Base-by-base conservation (phyloP, 2,113 vertebrate genomes). In the Microtus richardsoni region DNA sequence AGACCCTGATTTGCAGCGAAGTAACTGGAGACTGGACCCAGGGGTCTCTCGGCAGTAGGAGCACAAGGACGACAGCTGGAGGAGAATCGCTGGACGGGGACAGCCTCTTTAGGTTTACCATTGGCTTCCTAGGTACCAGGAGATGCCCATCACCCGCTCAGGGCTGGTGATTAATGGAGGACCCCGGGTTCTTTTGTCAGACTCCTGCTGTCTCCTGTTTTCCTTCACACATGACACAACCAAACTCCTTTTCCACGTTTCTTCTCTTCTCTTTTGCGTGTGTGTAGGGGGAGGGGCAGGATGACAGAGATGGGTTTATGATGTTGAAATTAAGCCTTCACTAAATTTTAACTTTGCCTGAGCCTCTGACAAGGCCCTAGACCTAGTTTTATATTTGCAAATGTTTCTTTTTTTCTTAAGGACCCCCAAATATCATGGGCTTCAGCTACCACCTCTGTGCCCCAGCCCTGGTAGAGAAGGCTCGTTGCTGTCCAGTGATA, bases 401-500 rank as follows among this genome's bases (percentile, higher is more conserved):
- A 79, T 68, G 16, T 44, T 68, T 88, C 73, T 54, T 22, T 71
- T n/a, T 89, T 85, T 21, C 54, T 54, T 60, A 90, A 95, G 91
- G 84, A 66, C 47, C 44, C 41, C 26, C 52, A 3, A 47, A 5
- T 84, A 47, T 60, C 49, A 8, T 28, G 14, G 54, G 88, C 75
- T 80, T 52, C 70, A 5, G 30, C 10, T 22, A 62, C 44, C 13
- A 39, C 22, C 11, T 75, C 79, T 93, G 71, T 79, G 77, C 52
- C 33, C 93, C 44, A 0, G 10, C 54, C 89, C 89, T 85, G 89
- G 62, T 89, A 62, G 39, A 87, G 92, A 96, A 96, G 91, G 4
- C 64, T 89, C 87, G 30, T 92, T 98, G 98, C 95, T 98, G 96
- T 96, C 79, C 24, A 4, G 52, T 66, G 85, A 94, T 89, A 97